Conservation (phyloP, 2,113 vertebrate genomes). For the Mustela lutreola region DNA sequence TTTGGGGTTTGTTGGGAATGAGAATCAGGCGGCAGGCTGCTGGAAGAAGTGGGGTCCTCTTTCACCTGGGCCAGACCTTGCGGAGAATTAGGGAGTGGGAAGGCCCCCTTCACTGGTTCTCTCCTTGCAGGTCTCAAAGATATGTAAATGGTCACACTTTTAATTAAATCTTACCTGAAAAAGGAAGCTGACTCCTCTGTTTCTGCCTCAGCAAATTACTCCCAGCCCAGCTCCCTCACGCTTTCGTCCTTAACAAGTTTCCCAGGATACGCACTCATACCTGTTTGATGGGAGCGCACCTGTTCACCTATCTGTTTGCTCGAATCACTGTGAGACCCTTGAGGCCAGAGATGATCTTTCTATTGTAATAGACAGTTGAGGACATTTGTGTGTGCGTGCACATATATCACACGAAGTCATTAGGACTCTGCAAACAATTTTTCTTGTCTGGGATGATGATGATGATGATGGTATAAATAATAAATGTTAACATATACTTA, state of each 20-base stretch:
- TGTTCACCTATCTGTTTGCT: background rate
- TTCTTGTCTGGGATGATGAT: background rate
- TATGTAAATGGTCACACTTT: background rate
- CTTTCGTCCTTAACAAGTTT: background rate
- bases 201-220: background rate
- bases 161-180: background rate
- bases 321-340: background rate
- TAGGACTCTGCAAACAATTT: background rate
- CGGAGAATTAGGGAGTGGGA: background rate
- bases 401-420: background rate
- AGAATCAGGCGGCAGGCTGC: background rate
- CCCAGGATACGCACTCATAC: background rate
- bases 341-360: background rate
- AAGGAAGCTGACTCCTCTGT: background rate
- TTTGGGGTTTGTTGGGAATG: background rate
- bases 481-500: too few relatives aligned
- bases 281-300: background rate
- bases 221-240: fast-evolving
- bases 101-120: background rate
- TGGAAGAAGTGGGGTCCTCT: background rate
- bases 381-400: background rate
- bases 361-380: background rate
- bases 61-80: background rate
- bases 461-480: background rate
- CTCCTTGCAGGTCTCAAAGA: background rate